Evolutionary conservation across 2,797 vertebrate species (phyloP).

Genomic region (Galagoides demidoff): DNA sequence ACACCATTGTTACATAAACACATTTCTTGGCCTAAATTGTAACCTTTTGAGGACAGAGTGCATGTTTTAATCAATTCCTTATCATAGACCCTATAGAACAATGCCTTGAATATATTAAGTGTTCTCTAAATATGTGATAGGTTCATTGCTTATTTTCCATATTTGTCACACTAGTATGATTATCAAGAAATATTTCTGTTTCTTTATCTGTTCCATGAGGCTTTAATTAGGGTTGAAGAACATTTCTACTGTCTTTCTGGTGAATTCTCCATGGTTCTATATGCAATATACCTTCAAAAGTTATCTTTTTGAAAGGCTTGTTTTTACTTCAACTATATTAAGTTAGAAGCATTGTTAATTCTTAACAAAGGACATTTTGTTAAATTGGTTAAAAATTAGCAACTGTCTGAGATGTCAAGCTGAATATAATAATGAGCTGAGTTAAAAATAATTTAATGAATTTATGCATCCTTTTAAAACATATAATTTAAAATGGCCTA

Average conservation of each 20-base stretch:
- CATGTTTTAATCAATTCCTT: neutral
- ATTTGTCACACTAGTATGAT: neutral
- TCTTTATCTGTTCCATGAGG: neutral
- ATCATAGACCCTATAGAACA: neutral
- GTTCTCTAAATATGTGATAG: constrained; percentile 27
- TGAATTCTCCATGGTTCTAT: constrained; percentile 27
- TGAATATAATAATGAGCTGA: constrained; percentile 86
- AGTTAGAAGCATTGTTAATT: constrained; percentile 78
- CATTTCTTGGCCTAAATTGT: neutral
- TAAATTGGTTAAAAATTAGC: constrained; percentile 86
- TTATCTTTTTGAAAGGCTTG: constrained; percentile 68
- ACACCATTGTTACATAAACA: neutral
- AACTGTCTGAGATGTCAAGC: constrained; percentile 84
- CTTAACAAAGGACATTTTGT: constrained; percentile 80
- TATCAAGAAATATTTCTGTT: constrained; percentile 5
- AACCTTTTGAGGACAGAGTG: neutral
- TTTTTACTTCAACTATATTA: constrained; percentile 71
- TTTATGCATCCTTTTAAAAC: constrained; percentile 84
- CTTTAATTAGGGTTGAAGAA: neutral
- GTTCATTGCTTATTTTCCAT: neutral
- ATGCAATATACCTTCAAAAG: constrained; percentile 37
- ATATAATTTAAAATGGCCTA: constrained; percentile 78
- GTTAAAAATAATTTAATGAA: constrained; percentile 88
- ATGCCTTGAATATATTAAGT: neutral
- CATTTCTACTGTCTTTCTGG: neutral